Evolutionary conservation across 2,888 invertebrate genomes (phyloP).

Genomic region (Tethea ocularis): DNA sequence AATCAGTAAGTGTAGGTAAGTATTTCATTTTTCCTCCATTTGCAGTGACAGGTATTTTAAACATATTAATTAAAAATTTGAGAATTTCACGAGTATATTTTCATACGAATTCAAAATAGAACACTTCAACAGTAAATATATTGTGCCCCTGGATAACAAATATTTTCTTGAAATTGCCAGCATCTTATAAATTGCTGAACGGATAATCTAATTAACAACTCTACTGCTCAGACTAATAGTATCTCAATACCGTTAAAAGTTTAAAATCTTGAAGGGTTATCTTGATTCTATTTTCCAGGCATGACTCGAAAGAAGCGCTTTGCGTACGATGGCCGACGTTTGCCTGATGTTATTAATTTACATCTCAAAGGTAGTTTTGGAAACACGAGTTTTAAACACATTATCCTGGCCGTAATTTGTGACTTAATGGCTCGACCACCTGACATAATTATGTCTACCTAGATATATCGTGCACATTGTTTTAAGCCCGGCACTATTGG

Average conservation of each 20-base stretch:
- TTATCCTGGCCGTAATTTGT: conserved; percentile 21
- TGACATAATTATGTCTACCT: not conserved
- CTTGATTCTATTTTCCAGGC: conserved; percentile 58
- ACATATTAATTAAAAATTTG: not conserved
- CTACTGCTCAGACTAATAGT: not conserved
- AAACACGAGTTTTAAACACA: conserved; percentile 19
- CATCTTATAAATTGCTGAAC: not conserved
- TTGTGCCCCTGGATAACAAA: no score
- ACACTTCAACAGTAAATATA: no score
- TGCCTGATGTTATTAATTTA: conserved; percentile 74
- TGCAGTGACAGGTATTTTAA: no score
- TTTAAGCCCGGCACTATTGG: not conserved
- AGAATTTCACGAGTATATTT: not conserved
- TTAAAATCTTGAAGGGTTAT: not conserved
- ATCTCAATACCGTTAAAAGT: no score
- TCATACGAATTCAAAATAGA: no score
- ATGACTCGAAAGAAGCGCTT: conserved; percentile 60
- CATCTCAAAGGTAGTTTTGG: conserved; percentile 74
- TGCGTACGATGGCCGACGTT: conserved; percentile 74
- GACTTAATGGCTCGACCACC: not conserved
- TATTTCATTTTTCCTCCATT: no score
- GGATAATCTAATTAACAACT: no score
- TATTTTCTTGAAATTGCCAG: no score
- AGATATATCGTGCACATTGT: not conserved
- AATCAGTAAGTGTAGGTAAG: no score